A percentile compares a stretch with the other conserved stretches of the same genome.
Conservation (phyloP, 2,888 invertebrate genomes). For the Euzetes globulus region DNA sequence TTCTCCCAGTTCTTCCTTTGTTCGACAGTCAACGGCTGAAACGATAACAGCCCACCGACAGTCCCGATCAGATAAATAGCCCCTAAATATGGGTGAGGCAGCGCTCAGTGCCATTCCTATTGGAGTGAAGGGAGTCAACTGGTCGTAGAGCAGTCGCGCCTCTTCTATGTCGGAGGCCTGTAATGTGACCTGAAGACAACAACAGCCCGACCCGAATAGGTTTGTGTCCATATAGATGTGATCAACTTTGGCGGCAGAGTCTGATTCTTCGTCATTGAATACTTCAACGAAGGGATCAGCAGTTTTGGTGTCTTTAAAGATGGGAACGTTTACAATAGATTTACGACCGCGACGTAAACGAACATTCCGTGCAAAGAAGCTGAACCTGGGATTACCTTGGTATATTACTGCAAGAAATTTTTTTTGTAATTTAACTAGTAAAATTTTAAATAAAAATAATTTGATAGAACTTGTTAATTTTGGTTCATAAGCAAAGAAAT, state of each 20-base stretch:
- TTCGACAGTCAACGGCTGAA: slow-evolving; percentile 89
- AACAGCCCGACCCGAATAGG: slow-evolving; percentile 99
- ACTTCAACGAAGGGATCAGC: slow-evolving; percentile 66
- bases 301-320: slow-evolving; percentile 81
- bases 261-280: slow-evolving; percentile 56
- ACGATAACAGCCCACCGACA: slow-evolving; percentile 97
- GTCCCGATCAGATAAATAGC: slow-evolving; percentile 88
- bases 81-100: slow-evolving; percentile 88
- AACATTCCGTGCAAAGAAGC: slow-evolving; percentile 85
- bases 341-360: slow-evolving; percentile 83
- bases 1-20: slow-evolving; percentile 67
- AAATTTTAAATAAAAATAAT: no score
- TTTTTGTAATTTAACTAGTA: no score
- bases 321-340: slow-evolving; percentile 92
- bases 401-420: slow-evolving; percentile 61
- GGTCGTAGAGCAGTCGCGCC: slow-evolving; percentile 91
- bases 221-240: slow-evolving; percentile 97
- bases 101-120: slow-evolving; percentile 95
- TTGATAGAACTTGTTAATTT: no score
- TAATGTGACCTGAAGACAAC: slow-evolving; percentile 91
- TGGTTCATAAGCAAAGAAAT: no score
- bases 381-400: slow-evolving; percentile 78
- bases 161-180: slow-evolving; percentile 94
- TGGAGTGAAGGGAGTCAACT: slow-evolving; percentile 90
- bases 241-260: slow-evolving; percentile 65